phyloP scores from a whole-genome alignment of 2,113 vertebrate genomes.

The Sula dactylatra region DNA sequence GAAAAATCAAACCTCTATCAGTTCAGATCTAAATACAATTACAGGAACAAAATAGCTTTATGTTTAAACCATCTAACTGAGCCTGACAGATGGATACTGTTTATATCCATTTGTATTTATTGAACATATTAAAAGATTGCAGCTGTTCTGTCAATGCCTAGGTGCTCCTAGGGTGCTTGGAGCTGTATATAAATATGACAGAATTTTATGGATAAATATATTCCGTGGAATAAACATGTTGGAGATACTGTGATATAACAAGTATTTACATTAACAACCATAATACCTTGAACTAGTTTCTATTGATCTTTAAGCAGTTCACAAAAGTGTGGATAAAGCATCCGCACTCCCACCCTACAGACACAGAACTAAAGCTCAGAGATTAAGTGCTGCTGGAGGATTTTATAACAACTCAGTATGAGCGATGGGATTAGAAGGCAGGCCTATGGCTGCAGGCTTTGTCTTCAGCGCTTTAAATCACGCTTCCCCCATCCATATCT shows the following conservation, averaged over 20 bases:
- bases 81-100: conserved; percentile 56
- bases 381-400: neutral
- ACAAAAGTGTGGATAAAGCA: neutral
- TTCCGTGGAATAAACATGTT: neutral
- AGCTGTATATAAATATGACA: conserved; percentile 31
- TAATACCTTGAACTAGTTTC: neutral
- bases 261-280: neutral
- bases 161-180: conserved; percentile 42
- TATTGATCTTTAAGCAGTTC: neutral
- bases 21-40: conserved; percentile 71
- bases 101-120: conserved; percentile 71
- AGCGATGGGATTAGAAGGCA: neutral
- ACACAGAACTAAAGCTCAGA: neutral
- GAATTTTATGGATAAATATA: conserved; percentile 47
- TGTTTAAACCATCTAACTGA: conserved; percentile 36
- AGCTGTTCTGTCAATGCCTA: conserved; percentile 56
- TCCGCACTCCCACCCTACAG: neutral
- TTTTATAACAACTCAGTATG: neutral
- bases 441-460: conserved; percentile 29
- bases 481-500: neutral
- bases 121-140: conserved; percentile 66
- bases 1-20: conserved; percentile 64
- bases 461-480: conserved; percentile 55
- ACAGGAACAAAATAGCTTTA: conserved; percentile 65
- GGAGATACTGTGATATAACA: neutral